These are phyloP conservation scores for Cepphus grylle DNA, from an alignment of 2,113 vertebrate species.

Conservation along the genomic window DNA sequence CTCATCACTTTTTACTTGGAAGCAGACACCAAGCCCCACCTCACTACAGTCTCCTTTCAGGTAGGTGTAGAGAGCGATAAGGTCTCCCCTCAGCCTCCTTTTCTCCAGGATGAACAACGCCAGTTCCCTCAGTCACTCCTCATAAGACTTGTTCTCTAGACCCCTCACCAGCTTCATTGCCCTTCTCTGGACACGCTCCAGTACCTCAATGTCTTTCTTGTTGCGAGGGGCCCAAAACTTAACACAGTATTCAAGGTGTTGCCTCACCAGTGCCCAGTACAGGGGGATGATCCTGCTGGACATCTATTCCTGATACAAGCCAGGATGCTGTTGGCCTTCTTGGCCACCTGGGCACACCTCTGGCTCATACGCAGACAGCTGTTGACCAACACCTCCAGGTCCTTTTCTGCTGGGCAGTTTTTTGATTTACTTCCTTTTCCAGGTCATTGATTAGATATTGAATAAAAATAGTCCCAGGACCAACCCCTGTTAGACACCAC, in stretches of 20 bases:
- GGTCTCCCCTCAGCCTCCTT: neutral
- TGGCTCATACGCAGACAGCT: neutral
- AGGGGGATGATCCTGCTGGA: neutral
- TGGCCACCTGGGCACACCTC: neutral
- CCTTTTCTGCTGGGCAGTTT: neutral
- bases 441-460: neutral
- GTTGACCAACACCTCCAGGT: fast-evolving
- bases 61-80: neutral
- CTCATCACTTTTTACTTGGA: fast-evolving
- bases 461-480: neutral
- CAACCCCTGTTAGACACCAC: neutral
- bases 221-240: neutral
- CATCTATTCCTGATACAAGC: neutral
- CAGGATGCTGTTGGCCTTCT: neutral
- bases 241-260: neutral
- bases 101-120: neutral
- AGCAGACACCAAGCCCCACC: neutral
- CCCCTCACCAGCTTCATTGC: neutral
- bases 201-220: neutral
- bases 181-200: neutral
- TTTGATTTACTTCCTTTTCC: neutral
- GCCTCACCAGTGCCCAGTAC: neutral
- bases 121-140: neutral
- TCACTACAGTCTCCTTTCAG: neutral
- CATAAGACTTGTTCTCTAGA: neutral